Evolutionary conservation across 2,888 invertebrate species (phyloP), one percentile per base, ranked within the genome.

Genomic region (Hypomecis atomaria): DNA sequence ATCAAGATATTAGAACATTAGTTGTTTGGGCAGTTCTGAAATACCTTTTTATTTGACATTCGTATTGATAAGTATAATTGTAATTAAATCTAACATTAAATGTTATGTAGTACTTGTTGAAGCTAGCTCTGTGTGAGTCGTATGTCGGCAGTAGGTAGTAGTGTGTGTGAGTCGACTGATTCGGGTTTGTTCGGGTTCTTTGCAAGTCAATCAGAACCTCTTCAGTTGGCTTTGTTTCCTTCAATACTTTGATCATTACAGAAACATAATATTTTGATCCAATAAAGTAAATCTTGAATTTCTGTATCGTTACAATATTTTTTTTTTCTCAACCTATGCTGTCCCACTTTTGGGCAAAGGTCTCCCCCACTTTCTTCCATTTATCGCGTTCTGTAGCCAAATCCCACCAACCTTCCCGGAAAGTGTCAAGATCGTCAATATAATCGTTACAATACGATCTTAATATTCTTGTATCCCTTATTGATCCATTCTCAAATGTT

Each of bases 31-130:
- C 40, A 52, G 40, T 52, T 52, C 5, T 33, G 5, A 23, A 52
- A 52, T 0, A 4, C 7, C 4, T 40, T 10, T 23, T 52, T 52
- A 52, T 10, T 50, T 40, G 5, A 36, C n/a, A 34, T 13, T 11
- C 37, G n/a, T 43, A 43, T 9, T 11, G 43, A 38, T 78, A 81
- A 75, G 78, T 75, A 65, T 82, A 79, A 47, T 33, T 45, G 9
- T 48, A 56, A 47, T 38, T 13, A 7, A 52, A 23, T 55, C 7
- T 78, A 77, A 83, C 78, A 76, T 83, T 73, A 73, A 77, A 82
- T 82, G 78, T 83, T 81, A 79, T 78, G 81, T 86, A 84, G 81
- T 81, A 82, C 78, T 77, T 76, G 77, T 83, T 79, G 83, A 83
- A 82, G 83, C 81, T 83, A 82, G 85, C 69, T 78, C 76, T 80